Evolutionary conservation across 2,888 invertebrate genomes (phyloP), one percentile per base, ranked within the genome.

Genomic region (Zaprionus lineosus): DNA sequence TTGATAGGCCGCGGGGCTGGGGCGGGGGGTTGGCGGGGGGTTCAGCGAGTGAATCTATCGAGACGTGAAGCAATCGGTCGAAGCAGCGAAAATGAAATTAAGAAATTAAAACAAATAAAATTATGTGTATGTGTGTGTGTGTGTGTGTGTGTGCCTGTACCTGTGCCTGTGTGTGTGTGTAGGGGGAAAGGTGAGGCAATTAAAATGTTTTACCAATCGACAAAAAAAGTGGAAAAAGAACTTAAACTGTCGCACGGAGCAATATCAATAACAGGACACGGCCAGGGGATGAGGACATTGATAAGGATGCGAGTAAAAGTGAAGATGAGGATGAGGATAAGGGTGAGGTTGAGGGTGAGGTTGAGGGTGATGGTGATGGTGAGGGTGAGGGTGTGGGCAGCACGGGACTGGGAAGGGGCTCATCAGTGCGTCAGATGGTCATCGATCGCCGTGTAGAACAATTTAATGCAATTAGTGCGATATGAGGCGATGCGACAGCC

Each of bases 401-500:
- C n/a, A n/a, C n/a, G n/a, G n/a, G n/a, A n/a, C n/a, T n/a, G n/a
- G n/a, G n/a, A n/a, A n/a, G n/a, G n/a, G n/a, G n/a, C n/a, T n/a
- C n/a, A n/a, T n/a, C n/a, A n/a, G n/a, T 40, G 67, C 74, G 78
- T 82, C 78, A 84, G 71, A 75, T 84, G 78, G 83, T 55, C 59
- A 48, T 11, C 37, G 66, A 60, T 58, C 61, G 70, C 50, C 79
- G 79, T 75, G 78, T 62, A 71, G 70, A 68, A 65, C 78, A 79
- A 79, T 79, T 79, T 79, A 79, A 79, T 79, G 85, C 85, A 79
- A 79, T 79, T 79, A 79, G 78, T 79, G 79, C 61, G 78, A 78
- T 78, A 84, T 67, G 76, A 41, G 50, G 36, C 44, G 33, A 50
- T 46, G 47, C 46, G 50, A 50, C 64, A 51, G 52, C 33, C 28